Conservation (phyloP, 2,113 vertebrate genomes). For the Alethe diademata region DNA sequence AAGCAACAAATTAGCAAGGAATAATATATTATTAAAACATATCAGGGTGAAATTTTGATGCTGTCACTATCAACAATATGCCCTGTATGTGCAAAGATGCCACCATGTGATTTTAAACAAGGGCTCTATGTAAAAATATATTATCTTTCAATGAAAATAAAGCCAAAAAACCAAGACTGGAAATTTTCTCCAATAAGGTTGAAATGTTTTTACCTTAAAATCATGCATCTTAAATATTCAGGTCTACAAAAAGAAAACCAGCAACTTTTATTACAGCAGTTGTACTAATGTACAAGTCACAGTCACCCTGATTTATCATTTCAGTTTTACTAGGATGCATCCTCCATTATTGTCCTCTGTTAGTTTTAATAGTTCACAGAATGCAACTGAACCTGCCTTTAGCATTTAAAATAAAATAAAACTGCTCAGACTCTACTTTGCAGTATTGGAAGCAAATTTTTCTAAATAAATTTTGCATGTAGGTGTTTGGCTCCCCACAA, state of each 20-base stretch:
- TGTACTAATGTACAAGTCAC: background rate
- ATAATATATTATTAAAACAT: background rate
- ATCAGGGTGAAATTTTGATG: background rate
- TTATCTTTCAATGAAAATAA: background rate
- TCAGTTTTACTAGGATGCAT: background rate
- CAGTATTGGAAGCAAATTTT: background rate
- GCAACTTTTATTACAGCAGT: background rate
- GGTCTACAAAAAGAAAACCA: background rate
- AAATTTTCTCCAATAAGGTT: background rate
- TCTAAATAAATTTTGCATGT: background rate
- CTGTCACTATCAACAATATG: background rate
- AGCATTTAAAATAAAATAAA: background rate
- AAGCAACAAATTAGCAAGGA: background rate
- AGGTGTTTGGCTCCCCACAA: background rate
- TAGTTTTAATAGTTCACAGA: background rate
- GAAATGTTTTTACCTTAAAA: background rate
- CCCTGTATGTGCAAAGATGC: background rate
- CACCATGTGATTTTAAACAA: background rate
- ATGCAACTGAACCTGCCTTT: background rate
- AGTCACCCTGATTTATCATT: background rate
- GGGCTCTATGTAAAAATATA: rapidly evolving
- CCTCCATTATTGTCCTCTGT: background rate
- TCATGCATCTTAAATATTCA: background rate
- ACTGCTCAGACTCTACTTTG: background rate
- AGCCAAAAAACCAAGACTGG: background rate